Percentiles rank a stretch among this genome's conserved stretches.
These are phyloP conservation scores for Hetaerina titia DNA, from an alignment of 2,888 invertebrate genomes.

Conservation along the genomic window DNA sequence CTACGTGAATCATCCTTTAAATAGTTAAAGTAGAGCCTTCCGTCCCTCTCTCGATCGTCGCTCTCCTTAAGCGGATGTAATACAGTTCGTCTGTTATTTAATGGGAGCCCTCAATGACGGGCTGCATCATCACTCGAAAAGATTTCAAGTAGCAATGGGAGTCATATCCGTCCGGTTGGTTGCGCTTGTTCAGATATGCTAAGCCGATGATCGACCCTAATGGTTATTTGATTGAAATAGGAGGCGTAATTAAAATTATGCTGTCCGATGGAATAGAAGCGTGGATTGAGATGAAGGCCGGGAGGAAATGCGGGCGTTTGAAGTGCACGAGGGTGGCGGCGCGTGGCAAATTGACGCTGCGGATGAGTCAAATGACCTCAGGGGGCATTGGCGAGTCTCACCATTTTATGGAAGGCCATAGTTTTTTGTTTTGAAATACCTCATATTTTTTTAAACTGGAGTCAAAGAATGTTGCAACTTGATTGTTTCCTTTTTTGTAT, in stretches of 20 bases:
- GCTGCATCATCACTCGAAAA: neutral
- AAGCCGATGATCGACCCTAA: neutral
- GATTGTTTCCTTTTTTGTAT: no score
- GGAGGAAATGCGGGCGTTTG: slow-evolving; percentile 1
- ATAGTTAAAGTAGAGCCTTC: neutral
- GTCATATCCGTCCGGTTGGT: neutral
- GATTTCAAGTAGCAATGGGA: neutral
- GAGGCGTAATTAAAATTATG: neutral
- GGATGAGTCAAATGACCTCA: no score
- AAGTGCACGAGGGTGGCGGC: neutral
- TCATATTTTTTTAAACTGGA: no score
- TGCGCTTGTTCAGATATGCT: neutral
- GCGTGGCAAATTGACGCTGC: no score
- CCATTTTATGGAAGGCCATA: no score
- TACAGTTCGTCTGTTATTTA: neutral
- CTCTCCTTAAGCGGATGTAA: neutral
- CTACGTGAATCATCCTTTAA: neutral
- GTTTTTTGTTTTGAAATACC: no score
- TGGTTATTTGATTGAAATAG: neutral
- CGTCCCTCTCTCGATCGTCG: neutral
- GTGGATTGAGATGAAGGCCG: neutral
- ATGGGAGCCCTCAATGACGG: neutral
- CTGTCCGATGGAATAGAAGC: neutral
- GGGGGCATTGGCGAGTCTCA: no score
- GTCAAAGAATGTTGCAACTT: no score